Evolutionary conservation across 2,113 vertebrate species (phyloP).

Genomic region (Campylomormyrus numenius): DNA sequence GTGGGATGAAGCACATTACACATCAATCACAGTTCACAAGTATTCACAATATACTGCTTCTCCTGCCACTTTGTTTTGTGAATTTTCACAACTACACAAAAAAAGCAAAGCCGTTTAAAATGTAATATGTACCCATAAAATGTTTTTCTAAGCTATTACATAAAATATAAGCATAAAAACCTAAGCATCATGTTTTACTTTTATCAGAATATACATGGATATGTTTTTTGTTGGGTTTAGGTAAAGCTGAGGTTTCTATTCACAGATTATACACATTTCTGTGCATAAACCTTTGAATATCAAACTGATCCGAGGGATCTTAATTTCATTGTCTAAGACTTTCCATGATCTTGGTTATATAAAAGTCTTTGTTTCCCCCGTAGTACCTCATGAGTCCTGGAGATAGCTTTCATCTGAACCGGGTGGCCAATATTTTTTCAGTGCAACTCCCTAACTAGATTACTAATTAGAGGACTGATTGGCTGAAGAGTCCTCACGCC

Average conservation of each 20-base stretch:
- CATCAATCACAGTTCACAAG: neutral
- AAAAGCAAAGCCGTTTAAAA: neutral
- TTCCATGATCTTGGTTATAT: neutral
- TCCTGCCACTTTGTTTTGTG: neutral
- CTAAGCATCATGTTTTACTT: neutral
- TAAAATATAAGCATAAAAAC: neutral
- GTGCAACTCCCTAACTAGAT: neutral
- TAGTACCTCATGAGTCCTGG: neutral
- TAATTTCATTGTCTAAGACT: neutral
- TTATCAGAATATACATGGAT: neutral
- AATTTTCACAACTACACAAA: neutral
- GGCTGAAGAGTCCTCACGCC: neutral
- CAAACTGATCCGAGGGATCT: neutral
- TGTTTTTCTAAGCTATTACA: neutral
- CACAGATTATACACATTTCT: neutral
- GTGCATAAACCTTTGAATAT: neutral
- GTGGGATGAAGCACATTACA: slow-evolving; percentile 48
- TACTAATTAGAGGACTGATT: neutral
- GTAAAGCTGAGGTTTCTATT: neutral
- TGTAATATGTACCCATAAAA: neutral
- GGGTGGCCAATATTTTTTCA: neutral
- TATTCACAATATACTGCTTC: neutral
- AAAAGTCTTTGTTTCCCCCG: neutral
- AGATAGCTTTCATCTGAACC: neutral
- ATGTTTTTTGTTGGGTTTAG: neutral